phyloP scores from a whole-genome alignment of 2,797 vertebrate genomes.

The Diceros bicornis region DNA sequence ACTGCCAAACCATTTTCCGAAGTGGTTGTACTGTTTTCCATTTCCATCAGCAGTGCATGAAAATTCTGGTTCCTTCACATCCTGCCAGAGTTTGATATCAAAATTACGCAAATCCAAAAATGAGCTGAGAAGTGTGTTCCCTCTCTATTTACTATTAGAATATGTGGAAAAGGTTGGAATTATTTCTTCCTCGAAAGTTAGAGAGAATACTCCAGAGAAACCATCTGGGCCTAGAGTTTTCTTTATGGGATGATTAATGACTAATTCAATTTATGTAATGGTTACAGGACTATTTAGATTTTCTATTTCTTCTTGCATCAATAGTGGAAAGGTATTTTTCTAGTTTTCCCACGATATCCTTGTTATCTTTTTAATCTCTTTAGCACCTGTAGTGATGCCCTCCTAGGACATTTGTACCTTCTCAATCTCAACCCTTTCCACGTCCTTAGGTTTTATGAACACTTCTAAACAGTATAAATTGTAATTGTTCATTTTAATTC shows the following conservation, averaged over 20 bases:
- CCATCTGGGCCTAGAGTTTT: background rate
- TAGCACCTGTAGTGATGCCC: background rate
- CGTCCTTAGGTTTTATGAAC: background rate
- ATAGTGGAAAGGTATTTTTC: conserved; percentile 25
- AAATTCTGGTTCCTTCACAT: background rate
- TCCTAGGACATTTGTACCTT: background rate
- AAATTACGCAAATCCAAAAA: conserved; percentile 6
- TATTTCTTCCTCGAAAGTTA: background rate
- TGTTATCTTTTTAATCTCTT: background rate
- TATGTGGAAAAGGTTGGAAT: background rate
- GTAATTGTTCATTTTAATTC: conserved; percentile 8
- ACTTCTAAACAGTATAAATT: background rate
- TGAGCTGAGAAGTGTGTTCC: background rate
- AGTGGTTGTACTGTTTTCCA: background rate
- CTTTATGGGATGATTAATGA: background rate
- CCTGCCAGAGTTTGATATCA: background rate
- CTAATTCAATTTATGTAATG: background rate
- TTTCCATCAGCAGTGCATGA: background rate
- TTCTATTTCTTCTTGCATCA: conserved; percentile 43
- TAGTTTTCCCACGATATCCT: background rate
- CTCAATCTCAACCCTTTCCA: background rate
- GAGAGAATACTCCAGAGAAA: background rate
- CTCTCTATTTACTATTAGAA: background rate
- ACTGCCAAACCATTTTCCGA: background rate
- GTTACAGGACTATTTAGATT: conserved; percentile 15